phyloP scores from a whole-genome alignment of 2,113 vertebrate species.

The Clarias magur region DNA sequence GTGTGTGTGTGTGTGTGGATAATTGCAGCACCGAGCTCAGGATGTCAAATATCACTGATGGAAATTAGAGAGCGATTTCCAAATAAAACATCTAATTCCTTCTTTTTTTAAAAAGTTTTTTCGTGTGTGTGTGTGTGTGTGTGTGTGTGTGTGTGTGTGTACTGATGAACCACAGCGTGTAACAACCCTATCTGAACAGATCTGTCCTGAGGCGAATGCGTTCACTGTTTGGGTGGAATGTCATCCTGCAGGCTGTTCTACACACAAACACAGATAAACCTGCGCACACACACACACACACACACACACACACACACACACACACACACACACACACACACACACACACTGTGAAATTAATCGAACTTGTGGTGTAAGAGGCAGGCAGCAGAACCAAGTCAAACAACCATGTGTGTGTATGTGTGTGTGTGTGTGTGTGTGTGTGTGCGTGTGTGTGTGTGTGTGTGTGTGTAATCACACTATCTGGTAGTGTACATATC shows the following conservation, averaged over 20 bases:
- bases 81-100: background rate
- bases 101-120: background rate
- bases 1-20: background rate
- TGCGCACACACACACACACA: conserved; percentile 28
- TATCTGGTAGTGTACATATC: background rate
- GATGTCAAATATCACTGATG: too few species aligned
- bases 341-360: conserved; percentile 72
- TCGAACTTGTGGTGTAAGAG: conserved; percentile 70
- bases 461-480: conserved; percentile 26
- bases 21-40: too few species aligned
- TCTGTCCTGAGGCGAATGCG: background rate
- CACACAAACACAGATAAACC: background rate
- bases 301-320: conserved; percentile 29
- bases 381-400: conserved; percentile 57
- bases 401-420: conserved; percentile 39
- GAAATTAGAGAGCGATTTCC: too few species aligned
- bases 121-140: conserved; percentile 8
- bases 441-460: conserved; percentile 42
- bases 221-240: conserved; percentile 28
- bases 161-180: background rate
- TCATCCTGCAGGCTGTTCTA: background rate
- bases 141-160: background rate
- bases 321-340: conserved; percentile 37
- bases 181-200: conserved; percentile 37
- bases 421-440: conserved; percentile 33